These are phyloP conservation scores for Threskiornis aethiopicus DNA, from an alignment of 2,797 vertebrate species.

Conservation along the genomic window DNA sequence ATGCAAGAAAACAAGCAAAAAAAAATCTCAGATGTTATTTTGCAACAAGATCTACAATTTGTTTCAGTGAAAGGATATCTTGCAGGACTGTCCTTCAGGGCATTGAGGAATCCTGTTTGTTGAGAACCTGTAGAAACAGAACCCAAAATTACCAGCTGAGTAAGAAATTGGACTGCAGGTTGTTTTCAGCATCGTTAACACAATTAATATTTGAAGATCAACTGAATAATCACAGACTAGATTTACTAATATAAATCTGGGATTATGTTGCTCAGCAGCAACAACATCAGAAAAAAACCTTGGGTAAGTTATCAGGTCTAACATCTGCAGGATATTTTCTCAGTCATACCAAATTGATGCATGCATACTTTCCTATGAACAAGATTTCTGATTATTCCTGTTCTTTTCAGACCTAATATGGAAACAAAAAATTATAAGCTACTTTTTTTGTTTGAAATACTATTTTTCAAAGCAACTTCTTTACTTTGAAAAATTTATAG, in stretches of 20 bases:
- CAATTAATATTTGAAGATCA: neutral
- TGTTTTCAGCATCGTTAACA: neutral
- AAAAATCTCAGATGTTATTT: neutral
- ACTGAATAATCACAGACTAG: neutral
- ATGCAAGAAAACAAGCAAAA: neutral
- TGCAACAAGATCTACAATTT: neutral
- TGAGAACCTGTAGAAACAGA: constrained; percentile 85
- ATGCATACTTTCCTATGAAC: constrained; percentile 20
- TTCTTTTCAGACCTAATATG: constrained; percentile 28
- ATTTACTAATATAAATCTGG: neutral
- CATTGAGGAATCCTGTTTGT: constrained; percentile 86
- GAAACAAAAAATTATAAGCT: constrained; percentile 18
- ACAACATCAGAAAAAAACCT: neutral
- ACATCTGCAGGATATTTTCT: constrained; percentile 43
- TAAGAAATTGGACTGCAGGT: neutral
- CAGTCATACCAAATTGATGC: constrained; percentile 52
- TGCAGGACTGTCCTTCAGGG: constrained; percentile 94
- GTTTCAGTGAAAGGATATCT: constrained; percentile 92
- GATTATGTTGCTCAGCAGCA: neutral
- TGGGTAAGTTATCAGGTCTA: constrained; percentile 1
- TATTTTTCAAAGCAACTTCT: constrained; percentile 12
- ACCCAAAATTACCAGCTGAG: constrained; percentile 34
- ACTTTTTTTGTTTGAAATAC: neutral
- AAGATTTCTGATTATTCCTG: constrained; percentile 22
- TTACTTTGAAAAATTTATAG: neutral